Percentiles rank a stretch among this genome's conserved stretches.
Evolutionary conservation across 1,140 invertebrate species (phyloP).

Genomic region (Holcopasites calliopsidis): DNA sequence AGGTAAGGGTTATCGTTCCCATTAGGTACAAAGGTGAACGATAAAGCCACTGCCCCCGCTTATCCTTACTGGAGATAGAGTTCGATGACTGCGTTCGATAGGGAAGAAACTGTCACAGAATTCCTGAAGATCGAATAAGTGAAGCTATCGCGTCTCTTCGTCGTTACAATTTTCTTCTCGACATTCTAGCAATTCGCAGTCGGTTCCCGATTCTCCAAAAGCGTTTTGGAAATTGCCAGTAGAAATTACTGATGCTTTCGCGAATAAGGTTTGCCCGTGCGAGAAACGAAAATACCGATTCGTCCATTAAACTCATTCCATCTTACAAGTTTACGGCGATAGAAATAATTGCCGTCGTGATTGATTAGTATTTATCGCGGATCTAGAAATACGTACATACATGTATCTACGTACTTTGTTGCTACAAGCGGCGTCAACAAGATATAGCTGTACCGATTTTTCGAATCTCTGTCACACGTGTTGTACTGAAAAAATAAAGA

Average conservation of each 20-base stretch:
- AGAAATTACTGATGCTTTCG: too few species aligned
- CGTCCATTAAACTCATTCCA: not conserved
- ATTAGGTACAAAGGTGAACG: constrained; percentile 13
- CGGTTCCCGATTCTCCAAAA: not conserved
- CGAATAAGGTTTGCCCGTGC: too few species aligned
- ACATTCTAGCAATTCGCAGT: not conserved
- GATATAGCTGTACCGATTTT: not conserved
- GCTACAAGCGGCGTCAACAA: not conserved
- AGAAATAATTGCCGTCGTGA: not conserved
- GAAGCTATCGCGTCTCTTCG: not conserved
- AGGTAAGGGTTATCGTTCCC: constrained; percentile 15
- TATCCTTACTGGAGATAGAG: not conserved
- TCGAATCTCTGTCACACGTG: not conserved
- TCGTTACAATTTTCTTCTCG: not conserved
- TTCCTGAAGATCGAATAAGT: too few species aligned
- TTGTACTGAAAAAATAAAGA: not conserved
- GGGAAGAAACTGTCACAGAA: not conserved
- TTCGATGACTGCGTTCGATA: not conserved
- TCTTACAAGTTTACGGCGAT: not conserved
- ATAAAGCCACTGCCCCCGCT: not conserved
- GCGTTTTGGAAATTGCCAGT: too few species aligned
- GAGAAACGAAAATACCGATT: not conserved
- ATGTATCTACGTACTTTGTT: not conserved
- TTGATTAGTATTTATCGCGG: constrained; percentile 16
- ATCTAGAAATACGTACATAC: not conserved